Base-by-base conservation (phyloP, 2,888 invertebrate genomes). In the Caenorhabditis angaria region DNA sequence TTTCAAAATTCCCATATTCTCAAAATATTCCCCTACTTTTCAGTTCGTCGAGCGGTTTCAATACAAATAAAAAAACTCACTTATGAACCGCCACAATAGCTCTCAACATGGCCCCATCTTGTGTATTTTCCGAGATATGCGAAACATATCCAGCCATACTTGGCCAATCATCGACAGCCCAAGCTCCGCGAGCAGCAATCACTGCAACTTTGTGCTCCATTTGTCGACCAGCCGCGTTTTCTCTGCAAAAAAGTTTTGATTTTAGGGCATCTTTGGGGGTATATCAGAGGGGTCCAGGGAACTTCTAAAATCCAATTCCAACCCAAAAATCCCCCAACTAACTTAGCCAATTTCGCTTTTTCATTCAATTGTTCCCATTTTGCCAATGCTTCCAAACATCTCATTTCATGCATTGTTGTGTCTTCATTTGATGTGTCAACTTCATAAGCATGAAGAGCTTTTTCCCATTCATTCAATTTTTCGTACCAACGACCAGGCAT, bases 401-500 rank as follows among this genome's bases (percentile, higher is more conserved):
- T 91, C 93, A 99, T 94, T 87, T 95, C 93, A 0, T 97, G 97
- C 27, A 97, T 90, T 29, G 92, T 92, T 85, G 94, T 93, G 10
- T 91, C 76, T 18, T 73, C 67, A 0, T 25, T 8, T 35, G 62
- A 18, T 28, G 18, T 24, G 20, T 53, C 93, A 61, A 92, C 92
- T 58, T 92, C 91, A 85, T 99, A 99, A 0, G 95, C 91, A 73
- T 92, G 91, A 51, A 97, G 89, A 0, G 99, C 99, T 87, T 94
- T 94, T 83, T 97, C 95, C 97, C 97, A 99, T 88, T 97, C 95
- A 89, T 99, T 97, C 1, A 99, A 90, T 88, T 99, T 97, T 88
- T 99, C 99, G 88, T 97, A 97, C 99, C 99, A 99, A 8, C 94
- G 91, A 56, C 97, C 95, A 88, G 94, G 88, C 51, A 89, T 88